Evolutionary conservation across 2,797 vertebrate genomes (phyloP), one percentile per base, ranked within the genome.

Genomic region (Tenualosa ilisha): DNA sequence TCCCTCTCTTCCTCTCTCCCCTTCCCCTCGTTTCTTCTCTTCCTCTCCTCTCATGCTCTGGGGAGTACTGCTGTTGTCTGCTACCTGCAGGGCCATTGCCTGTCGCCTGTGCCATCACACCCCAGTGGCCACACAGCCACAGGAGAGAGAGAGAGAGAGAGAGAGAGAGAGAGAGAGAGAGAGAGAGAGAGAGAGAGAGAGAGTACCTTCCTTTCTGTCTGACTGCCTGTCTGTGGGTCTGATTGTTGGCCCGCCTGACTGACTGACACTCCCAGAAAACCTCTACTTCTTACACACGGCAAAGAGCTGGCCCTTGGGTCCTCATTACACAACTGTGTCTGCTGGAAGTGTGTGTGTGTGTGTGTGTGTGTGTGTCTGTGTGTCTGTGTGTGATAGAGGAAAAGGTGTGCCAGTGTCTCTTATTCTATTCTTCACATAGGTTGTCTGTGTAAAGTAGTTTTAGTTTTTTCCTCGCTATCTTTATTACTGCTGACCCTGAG

Each of bases 281-380:
- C 37, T 6, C 68, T 31, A 31, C 31, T 6, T 13, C 15, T 37
- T 31, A 13, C 31, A 72, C 11, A 37, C 24, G 20, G 37, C 68
- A 43, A 13, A 37, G 68, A 43, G 68, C 31, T 40, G 68, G 68
- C 68, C 68, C 68, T 20, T 43, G 68, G 68, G 68, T 75, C 68
- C 68, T 75, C 37, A 75, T 75, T 75, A 75, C 68, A 75, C 68
- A 75, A 75, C 37, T 26, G 31, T 75, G 68, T 75, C 15, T 75
- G 46, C 46, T 46, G 46, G 46, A 4, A 7, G 63, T 37, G 24
- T 31, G 82, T 50, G 75, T 82, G 59, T 82, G 59, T 65, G 75
- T 63, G n/a, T 22, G 49, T 2, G 6, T 79, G 40, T 82, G 43
- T 82, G 8, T 82, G 79, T 65, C 24, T 83, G 61, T 75, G 50